phyloP scores from a whole-genome alignment of 2,797 vertebrate genomes.

The Schizopygopsis malacanthus region DNA sequence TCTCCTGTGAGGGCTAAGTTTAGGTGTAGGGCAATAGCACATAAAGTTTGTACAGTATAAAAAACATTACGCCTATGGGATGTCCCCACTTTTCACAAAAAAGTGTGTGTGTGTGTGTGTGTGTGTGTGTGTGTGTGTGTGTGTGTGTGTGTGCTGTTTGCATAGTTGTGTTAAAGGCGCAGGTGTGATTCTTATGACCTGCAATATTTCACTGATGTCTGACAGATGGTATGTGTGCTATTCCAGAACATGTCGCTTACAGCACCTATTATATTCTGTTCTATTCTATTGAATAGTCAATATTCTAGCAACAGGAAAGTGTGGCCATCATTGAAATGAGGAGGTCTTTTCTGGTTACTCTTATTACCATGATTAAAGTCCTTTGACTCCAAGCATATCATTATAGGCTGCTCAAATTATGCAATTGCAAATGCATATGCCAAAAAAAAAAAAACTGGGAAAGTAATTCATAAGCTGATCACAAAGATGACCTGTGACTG shows the following conservation, averaged over 20 bases:
- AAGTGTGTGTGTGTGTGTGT: no score
- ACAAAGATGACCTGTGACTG: neutral
- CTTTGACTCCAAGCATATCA: neutral
- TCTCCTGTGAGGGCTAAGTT: no score
- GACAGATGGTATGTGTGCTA: neutral
- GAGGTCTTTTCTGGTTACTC: neutral
- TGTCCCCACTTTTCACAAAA: no score
- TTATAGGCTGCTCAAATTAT: neutral
- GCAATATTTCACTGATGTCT: neutral
- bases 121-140: no score
- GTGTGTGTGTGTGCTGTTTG: neutral
- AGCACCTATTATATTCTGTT: neutral
- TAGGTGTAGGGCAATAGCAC: no score
- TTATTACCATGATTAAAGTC: constrained; percentile 8
- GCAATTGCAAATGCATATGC: neutral
- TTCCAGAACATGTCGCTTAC: neutral
- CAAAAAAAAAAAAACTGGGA: neutral
- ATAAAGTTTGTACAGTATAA: no score
- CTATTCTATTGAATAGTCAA: neutral
- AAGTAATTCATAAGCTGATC: neutral
- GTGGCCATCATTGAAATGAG: constrained; percentile 1
- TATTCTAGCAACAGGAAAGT: neutral
- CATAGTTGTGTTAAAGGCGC: neutral
- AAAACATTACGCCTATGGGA: no score
- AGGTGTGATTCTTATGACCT: neutral